Percentiles rank a stretch among this genome's conserved stretches.
Evolutionary conservation across 2,113 vertebrate species (phyloP).

Genomic region (Centropristis striata): DNA sequence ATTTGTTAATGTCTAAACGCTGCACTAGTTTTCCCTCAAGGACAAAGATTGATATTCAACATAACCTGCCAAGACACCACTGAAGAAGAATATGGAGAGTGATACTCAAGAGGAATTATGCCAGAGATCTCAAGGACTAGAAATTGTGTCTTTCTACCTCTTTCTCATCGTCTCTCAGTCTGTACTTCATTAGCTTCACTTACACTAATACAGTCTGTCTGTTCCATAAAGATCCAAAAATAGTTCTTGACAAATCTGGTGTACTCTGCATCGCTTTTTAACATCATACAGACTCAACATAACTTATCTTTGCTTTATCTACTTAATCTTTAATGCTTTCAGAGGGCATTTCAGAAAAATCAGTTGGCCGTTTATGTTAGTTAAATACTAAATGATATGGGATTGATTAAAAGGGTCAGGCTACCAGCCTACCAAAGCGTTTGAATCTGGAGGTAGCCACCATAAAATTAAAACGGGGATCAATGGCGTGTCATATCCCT

Average conservation of each 20-base stretch:
- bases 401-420: constrained; percentile 81
- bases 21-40: constrained; percentile 72
- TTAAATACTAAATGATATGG: constrained; percentile 77
- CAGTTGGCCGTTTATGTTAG: constrained; percentile 61
- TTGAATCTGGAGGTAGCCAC: constrained; percentile 83
- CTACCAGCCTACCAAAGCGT: constrained; percentile 63
- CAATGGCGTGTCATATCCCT: constrained; percentile 83
- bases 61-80: constrained; percentile 73
- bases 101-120: constrained; percentile 74
- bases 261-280: constrained; percentile 18
- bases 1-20: constrained; percentile 82
- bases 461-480: constrained; percentile 87
- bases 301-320: constrained; percentile 39
- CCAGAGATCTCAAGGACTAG: constrained; percentile 63
- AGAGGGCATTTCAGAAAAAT: constrained; percentile 44
- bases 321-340: constrained; percentile 49
- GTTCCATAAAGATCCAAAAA: constrained; percentile 46
- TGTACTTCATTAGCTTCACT: constrained; percentile 61
- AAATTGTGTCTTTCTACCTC: constrained; percentile 47
- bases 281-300: constrained; percentile 13
- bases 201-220: constrained; percentile 49
- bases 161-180: constrained; percentile 43
- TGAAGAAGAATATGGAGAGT: constrained; percentile 70
- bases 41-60: constrained; percentile 78
- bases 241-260: constrained; percentile 38